phyloP scores from a whole-genome alignment of 2,797 vertebrate genomes.

The Nasua narica region DNA sequence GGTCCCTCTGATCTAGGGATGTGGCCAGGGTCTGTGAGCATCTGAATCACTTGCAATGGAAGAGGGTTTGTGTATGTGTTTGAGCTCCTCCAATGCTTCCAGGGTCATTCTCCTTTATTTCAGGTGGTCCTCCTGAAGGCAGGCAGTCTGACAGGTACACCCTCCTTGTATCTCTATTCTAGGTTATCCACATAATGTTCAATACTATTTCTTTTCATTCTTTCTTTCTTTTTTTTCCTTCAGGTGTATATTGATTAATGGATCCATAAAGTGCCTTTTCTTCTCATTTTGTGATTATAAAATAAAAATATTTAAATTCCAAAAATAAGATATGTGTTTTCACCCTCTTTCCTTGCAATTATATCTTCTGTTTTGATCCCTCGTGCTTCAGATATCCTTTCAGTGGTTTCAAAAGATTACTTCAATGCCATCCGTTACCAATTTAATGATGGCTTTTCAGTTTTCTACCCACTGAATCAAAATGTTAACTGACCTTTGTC shows the following conservation, averaged over 20 bases:
- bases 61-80: background rate
- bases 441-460: constrained; percentile 64
- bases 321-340: background rate
- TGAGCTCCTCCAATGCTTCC: background rate
- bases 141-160: background rate
- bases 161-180: background rate
- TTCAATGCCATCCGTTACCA: constrained; percentile 59
- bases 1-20: background rate
- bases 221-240: background rate
- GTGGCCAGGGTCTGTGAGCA: background rate
- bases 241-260: background rate
- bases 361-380: constrained; percentile 39
- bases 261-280: background rate
- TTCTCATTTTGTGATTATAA: constrained; percentile 12
- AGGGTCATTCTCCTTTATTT: background rate
- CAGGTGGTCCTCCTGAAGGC: background rate
- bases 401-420: constrained; percentile 49
- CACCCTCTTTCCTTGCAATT: background rate
- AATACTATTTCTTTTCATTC: background rate
- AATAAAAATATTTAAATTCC: constrained; percentile 32
- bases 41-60: background rate
- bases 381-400: background rate
- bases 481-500: constrained; percentile 66
- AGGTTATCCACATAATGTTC: background rate
- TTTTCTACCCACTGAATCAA: constrained; percentile 52